Evolutionary conservation across 2,888 invertebrate genomes (phyloP), one percentile per base, ranked within the genome.

Genomic region (Dendrolimus pini): DNA sequence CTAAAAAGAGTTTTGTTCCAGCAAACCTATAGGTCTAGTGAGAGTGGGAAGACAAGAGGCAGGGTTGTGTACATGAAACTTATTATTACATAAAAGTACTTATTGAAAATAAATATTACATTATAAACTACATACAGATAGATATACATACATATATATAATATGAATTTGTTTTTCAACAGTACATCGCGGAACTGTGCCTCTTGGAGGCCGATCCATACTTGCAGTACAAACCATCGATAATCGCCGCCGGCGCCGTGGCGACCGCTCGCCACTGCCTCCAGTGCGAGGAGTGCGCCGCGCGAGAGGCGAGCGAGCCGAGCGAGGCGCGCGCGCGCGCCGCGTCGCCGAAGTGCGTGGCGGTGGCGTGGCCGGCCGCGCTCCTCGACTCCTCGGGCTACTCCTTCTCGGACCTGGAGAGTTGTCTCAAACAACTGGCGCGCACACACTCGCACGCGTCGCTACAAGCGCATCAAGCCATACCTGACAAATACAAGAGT

Each of bases 161-260:
- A 42, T 8, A 42, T 42, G 52, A 14, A 56, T 54, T 57, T 13
- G 54, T 54, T 56, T 53, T 41, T 65, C 66, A 30, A 12, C 80
- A 97, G 95, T 98, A 95, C 78, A 91, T 98, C 61, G 93, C 95
- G 58, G 98, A 98, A 87, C 82, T 98, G 65, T 94, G 97, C 9
- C 89, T 98, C 65, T 83, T 98, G 69, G 97, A 98, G 76, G 96
- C 95, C 3, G 97, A 98, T 71, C 95, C 95, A 0, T 98, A 95
- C 81, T 89, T 98, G 63, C 93, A 95, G 72, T 97, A 92, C 84
- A 85, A 94, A 64, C 97, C 98, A 41, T 98, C 98, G 6, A 80
- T 94, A 55, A 93, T 97, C 61, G 97, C 97, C 3, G 94, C 97
- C 7, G 93, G 95, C 41, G 93, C 97, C 0, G 86, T 98, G 52